Evolutionary conservation across 1,140 invertebrate genomes (phyloP), one percentile per base, ranked within the genome.

Genomic region (Hyposmocoma kahamanoa): DNA sequence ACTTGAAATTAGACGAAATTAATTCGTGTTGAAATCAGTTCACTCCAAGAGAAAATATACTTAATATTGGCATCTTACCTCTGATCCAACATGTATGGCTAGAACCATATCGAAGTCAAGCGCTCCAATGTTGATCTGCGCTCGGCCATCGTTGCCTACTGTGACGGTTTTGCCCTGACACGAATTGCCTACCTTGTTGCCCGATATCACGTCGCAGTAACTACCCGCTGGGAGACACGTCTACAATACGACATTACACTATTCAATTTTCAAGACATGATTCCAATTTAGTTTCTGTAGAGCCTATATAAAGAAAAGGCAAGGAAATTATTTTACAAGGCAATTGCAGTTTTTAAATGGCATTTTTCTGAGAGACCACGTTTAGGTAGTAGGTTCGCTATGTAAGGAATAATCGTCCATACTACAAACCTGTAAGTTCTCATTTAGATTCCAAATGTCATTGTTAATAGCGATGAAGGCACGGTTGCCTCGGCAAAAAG

Each of bases 141-240:
- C 94, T 4, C 72, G 84, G 1, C 94, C 92, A 63, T 89, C 79
- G n/a, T 62, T 54, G 18, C 87, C 88, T 17, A 97, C 94, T 0
- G 59, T 76, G 0, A 96, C 85, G 0, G 78, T 83, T 56, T 91
- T 92, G 10, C 94, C 94, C 1, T 90, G 91, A 62, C 95, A 96
- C 0, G 62, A 52, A 11, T 88, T 90, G 51, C 89, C 83, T 6
- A 83, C 71, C 24, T 91, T 86, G 34, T 83, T 82, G 18, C 95
- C 95, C 10, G 91, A 91, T 89, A 96, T 96, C 4, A 97, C 89
- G 72, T 97, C 95, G 76, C 96, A 97, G 67, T 79, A 79, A 17
- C 38, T 61, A 22, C 75, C 75, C 2, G 67, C 69, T n/a, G 75
- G 75, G 0, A 79, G 61, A n/a, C 75, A 76, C 13, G 75, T 79